Evolutionary conservation across 2,888 invertebrate species (phyloP).

Genomic region (Apodemia hepburni): DNA sequence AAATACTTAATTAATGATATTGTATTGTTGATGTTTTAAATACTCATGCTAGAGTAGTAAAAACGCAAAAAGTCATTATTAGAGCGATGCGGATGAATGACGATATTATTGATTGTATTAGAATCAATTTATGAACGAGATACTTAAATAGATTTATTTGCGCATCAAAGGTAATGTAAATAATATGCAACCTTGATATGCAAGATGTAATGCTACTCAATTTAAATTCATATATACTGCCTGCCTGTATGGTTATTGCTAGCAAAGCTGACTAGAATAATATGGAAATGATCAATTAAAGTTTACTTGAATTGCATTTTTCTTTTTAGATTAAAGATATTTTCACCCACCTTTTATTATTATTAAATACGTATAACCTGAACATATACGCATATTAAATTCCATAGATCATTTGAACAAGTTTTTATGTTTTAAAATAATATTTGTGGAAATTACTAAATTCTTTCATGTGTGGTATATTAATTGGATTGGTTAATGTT

Average conservation of each 20-base stretch:
- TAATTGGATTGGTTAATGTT: conserved; percentile 3
- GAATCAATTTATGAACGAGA: conserved; percentile 15
- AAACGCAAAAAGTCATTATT: conserved; percentile 16
- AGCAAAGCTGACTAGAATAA: no score
- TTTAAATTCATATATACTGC: no score
- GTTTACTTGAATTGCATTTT: no score
- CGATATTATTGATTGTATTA: conserved; percentile 1
- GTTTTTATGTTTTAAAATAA: background rate
- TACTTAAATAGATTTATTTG: conserved; percentile 14
- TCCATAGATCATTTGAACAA: background rate
- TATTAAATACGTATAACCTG: background rate
- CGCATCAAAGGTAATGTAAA: background rate
- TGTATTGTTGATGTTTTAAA: conserved; percentile 14
- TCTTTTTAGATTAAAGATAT: no score
- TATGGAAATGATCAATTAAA: no score
- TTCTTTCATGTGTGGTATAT: background rate
- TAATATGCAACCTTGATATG: no score
- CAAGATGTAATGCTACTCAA: no score
- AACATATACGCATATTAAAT: background rate
- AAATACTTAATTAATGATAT: conserved; percentile 18
- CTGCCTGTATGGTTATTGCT: no score
- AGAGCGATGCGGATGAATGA: conserved; percentile 1
- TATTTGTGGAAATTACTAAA: conserved; percentile 11
- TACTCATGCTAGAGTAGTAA: conserved; percentile 21
- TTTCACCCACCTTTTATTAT: conserved; percentile 6